phyloP scores from a whole-genome alignment of 1,140 invertebrate genomes.

The Drosophila malerkotliana region DNA sequence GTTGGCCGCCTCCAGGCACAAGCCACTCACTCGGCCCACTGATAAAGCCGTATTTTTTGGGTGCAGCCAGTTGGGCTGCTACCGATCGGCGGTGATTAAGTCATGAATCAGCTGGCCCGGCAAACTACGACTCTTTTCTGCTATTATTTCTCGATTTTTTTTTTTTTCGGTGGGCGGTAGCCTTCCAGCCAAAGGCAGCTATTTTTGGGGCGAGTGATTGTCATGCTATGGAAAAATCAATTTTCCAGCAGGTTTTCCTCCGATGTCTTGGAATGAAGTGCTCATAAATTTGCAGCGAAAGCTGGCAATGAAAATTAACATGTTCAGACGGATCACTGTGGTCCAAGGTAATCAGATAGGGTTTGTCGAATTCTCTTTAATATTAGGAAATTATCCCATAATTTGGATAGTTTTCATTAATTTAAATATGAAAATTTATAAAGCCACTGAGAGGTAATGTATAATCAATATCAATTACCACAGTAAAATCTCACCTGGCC shows the following conservation, averaged over 20 bases:
- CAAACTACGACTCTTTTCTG: constrained; percentile 63
- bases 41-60: constrained; percentile 73
- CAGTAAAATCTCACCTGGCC: constrained; percentile 29
- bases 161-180: constrained; percentile 69
- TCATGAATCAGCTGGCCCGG: constrained; percentile 72
- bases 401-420: not conserved
- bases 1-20: constrained; percentile 47
- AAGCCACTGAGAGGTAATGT: not conserved
- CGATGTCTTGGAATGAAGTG: constrained; percentile 11
- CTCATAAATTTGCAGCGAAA: constrained; percentile 53
- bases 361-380: not conserved
- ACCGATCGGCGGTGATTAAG: constrained; percentile 77
- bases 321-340: constrained; percentile 4
- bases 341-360: not conserved
- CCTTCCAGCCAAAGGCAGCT: constrained; percentile 54
- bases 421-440: not conserved
- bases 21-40: constrained; percentile 71
- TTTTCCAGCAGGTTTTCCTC: constrained; percentile 64
- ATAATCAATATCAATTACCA: constrained; percentile 10
- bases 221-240: constrained; percentile 76
- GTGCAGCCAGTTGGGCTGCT: constrained; percentile 62
- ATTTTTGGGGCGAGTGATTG: constrained; percentile 57
- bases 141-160: constrained; percentile 30
- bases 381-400: not conserved
- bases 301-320: constrained; percentile 44